Conservation (phyloP, 2,888 invertebrate genomes). For the Pseudococcus jackbeardsleyi region DNA sequence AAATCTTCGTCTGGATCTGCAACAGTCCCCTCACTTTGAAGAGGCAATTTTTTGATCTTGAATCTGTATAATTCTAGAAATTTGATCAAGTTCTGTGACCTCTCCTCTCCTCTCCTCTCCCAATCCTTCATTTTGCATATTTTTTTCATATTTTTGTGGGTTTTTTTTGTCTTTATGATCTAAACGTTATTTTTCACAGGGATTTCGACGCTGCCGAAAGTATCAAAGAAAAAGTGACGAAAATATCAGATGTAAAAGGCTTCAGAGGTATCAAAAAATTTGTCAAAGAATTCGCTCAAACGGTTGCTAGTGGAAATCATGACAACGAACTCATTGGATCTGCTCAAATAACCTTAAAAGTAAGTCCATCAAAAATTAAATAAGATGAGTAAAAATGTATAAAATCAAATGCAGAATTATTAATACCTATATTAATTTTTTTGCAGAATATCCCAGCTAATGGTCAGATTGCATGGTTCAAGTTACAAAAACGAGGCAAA, state of each 20-base stretch:
- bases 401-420: neutral
- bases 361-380: conserved; percentile 70
- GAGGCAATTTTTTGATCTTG: no score
- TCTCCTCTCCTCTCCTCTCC: no score
- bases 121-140: conserved; percentile 82
- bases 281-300: conserved; percentile 91
- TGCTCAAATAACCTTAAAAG: conserved; percentile 86
- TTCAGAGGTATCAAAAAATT: conserved; percentile 85
- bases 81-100: no score
- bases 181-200: conserved; percentile 77
- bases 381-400: conserved; percentile 2
- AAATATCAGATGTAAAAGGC: conserved; percentile 87
- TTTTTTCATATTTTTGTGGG: no score
- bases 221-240: conserved; percentile 87
- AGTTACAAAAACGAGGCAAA: conserved; percentile 87
- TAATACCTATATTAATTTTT: neutral
- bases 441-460: conserved; percentile 89
- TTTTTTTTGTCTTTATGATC: neutral
- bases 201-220: conserved; percentile 93
- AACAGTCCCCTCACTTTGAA: no score
- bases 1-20: no score
- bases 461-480: conserved; percentile 94
- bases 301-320: conserved; percentile 93
- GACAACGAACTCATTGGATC: conserved; percentile 96
- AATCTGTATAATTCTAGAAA: no score